Conservation (phyloP, 2,888 invertebrate genomes). For the Nomada fabriciana region DNA sequence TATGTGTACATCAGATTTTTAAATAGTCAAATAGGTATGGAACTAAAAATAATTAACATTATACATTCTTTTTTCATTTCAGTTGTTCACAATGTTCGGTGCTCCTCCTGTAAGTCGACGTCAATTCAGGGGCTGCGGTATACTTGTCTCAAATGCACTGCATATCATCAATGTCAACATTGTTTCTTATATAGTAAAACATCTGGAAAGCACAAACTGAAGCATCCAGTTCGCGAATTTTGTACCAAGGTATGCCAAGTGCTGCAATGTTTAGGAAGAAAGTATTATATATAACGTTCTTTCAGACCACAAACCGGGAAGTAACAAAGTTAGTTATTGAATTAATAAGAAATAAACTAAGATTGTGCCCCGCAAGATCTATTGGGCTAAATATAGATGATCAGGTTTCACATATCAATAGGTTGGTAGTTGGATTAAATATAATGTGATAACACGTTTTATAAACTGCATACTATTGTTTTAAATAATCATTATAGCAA, state of each 20-base stretch:
- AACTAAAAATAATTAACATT: neutral
- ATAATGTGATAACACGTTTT: neutral
- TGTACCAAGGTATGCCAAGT: slow-evolving; percentile 84
- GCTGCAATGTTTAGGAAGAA: slow-evolving; percentile 9
- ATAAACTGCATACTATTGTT: neutral
- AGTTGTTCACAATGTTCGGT: slow-evolving; percentile 87
- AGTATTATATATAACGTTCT: slow-evolving; percentile 22
- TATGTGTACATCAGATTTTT: slow-evolving; percentile 72
- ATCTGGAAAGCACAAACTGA: slow-evolving; percentile 87
- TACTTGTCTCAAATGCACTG: slow-evolving; percentile 88
- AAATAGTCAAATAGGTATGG: slow-evolving; percentile 6
- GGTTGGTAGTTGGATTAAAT: slow-evolving; percentile 65
- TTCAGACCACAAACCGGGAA: slow-evolving; percentile 80
- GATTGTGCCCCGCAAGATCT: slow-evolving; percentile 79
- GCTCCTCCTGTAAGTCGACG: slow-evolving; percentile 87
- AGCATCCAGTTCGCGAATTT: slow-evolving; percentile 89
- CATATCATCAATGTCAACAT: slow-evolving; percentile 88
- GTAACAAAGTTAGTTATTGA: slow-evolving; percentile 81
- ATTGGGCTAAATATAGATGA: slow-evolving; percentile 75
- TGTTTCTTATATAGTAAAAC: slow-evolving; percentile 88
- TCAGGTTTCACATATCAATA: slow-evolving; percentile 54
- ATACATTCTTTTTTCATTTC: slow-evolving; percentile 59
- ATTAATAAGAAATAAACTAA: slow-evolving; percentile 81
- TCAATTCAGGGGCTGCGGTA: slow-evolving; percentile 88
- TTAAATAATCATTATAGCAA: slow-evolving; percentile 64